These are phyloP conservation scores for Nomia melanderi DNA, from an alignment of 1,140 invertebrate species.

Conservation along the genomic window DNA sequence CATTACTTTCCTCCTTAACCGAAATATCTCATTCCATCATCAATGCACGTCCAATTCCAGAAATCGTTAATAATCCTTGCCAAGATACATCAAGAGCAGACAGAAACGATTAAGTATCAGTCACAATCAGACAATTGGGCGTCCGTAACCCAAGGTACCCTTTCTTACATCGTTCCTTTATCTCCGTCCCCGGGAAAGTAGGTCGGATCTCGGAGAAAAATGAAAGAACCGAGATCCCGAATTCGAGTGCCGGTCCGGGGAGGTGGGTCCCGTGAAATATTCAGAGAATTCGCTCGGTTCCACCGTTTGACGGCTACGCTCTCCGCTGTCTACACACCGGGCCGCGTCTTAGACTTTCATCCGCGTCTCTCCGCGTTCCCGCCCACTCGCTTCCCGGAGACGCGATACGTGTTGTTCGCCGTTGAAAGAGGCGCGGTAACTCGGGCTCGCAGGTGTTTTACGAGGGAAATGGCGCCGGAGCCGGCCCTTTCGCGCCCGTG, in stretches of 20 bases:
- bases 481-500: not conserved
- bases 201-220: conserved; percentile 3
- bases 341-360: conserved; percentile 20
- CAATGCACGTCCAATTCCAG: not conserved
- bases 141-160: not conserved
- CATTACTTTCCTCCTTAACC: no score
- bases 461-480: not conserved
- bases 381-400: not conserved
- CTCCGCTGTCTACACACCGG: not conserved
- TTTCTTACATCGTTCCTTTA: not conserved
- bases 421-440: conserved; percentile 6
- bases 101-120: not conserved
- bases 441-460: not conserved
- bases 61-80: not conserved
- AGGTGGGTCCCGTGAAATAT: conserved; percentile 23
- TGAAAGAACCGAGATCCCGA: conserved; percentile 22
- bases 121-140: not conserved
- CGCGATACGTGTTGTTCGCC: not conserved
- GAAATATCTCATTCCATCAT: no score
- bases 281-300: conserved; percentile 20
- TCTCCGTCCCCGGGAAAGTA: not conserved
- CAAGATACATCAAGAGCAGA: not conserved
- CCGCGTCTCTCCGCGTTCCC: not conserved
- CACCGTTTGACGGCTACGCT: conserved; percentile 26
- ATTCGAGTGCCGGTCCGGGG: conserved; percentile 10